A percentile compares a stretch with the other conserved stretches of the same genome.
phyloP scores from a whole-genome alignment of 2,113 vertebrate genomes.

The Lanius collurio region DNA sequence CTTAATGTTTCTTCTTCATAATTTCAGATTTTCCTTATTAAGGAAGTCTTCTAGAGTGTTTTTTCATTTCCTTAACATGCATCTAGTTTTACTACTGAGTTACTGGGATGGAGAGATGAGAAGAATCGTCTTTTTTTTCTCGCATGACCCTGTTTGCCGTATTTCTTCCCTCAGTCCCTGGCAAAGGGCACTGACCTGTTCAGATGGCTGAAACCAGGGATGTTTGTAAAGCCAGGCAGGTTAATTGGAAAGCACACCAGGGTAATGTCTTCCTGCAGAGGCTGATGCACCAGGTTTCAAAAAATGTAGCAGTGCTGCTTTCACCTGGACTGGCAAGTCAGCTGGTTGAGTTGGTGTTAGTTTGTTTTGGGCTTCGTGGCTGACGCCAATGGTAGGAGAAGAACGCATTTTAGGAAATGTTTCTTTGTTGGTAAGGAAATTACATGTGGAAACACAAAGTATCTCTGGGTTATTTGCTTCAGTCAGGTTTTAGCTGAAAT shows the following conservation, averaged over 20 bases:
- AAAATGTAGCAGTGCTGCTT: neutral
- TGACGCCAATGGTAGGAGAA: slow-evolving; percentile 48
- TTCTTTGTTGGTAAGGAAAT: slow-evolving; percentile 63
- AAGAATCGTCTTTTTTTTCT: slow-evolving; percentile 19
- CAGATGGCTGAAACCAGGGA: slow-evolving; percentile 49
- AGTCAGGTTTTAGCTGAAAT: neutral
- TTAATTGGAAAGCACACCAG: slow-evolving; percentile 70
- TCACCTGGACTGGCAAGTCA: slow-evolving; percentile 32
- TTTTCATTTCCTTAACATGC: slow-evolving; percentile 6
- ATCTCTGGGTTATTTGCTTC: neutral
- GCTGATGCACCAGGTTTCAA: slow-evolving; percentile 50
- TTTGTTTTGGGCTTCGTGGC: slow-evolving; percentile 29
- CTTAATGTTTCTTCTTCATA: neutral
- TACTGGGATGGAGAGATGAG: neutral
- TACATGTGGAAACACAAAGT: neutral
- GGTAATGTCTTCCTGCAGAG: slow-evolving; percentile 40
- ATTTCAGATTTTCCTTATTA: slow-evolving; percentile 35
- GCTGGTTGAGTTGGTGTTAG: neutral
- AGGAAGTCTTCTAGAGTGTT: neutral
- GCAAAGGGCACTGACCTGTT: slow-evolving; percentile 50
- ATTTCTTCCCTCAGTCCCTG: slow-evolving; percentile 11
- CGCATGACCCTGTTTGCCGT: neutral
- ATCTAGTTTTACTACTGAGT: neutral
- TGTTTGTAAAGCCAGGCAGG: slow-evolving; percentile 68
- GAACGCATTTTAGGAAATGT: slow-evolving; percentile 50